These are phyloP conservation scores for Eidolon dupreanum DNA, from an alignment of 2,797 vertebrate genomes.

Conservation along the genomic window DNA sequence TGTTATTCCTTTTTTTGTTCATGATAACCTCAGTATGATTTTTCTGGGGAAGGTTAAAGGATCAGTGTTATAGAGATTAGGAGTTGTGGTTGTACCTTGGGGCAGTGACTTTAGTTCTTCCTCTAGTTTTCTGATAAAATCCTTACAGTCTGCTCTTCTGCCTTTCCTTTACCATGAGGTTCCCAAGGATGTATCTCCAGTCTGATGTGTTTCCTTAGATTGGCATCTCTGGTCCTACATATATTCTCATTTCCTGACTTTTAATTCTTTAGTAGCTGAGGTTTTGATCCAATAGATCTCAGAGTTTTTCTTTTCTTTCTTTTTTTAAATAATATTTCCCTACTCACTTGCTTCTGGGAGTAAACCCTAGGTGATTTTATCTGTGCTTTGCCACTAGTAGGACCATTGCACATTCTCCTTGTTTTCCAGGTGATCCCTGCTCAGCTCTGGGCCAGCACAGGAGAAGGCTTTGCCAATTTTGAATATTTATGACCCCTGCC, in stretches of 20 bases:
- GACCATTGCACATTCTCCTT: neutral
- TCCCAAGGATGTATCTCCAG: neutral
- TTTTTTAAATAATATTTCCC: neutral
- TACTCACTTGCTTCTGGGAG: neutral
- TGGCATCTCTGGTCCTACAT: neutral
- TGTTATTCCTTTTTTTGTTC: neutral
- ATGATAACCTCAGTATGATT: neutral
- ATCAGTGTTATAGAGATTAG: neutral
- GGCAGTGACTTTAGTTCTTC: neutral
- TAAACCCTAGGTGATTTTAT: neutral
- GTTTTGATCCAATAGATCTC: neutral
- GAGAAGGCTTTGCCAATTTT: neutral
- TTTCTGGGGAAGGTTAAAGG: neutral
- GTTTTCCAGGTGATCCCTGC: neutral
- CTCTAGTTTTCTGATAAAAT: neutral
- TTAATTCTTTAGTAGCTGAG: neutral
- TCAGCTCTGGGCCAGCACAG: neutral
- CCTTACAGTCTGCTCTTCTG: neutral
- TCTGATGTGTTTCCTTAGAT: neutral
- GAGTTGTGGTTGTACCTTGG: neutral
- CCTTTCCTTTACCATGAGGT: neutral
- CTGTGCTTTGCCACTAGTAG: neutral
- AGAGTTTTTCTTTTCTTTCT: neutral
- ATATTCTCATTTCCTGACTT: neutral
- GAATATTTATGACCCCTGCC: neutral